phyloP scores from a whole-genome alignment of 2,888 invertebrate genomes.

The Conchocele bisecta region DNA sequence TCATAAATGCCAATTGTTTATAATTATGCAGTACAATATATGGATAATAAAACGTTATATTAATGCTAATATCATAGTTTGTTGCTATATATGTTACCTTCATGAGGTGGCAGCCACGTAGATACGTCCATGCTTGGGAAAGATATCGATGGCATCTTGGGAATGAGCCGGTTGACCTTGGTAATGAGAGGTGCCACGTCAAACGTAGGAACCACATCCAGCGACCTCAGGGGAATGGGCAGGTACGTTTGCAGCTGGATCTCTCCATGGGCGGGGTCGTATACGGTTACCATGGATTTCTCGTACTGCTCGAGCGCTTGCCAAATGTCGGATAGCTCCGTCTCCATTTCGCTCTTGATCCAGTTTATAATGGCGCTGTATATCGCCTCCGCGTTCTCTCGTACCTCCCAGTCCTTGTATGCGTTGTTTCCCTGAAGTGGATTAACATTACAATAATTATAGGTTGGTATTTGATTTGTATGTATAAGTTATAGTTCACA shows the following conservation, averaged over 20 bases:
- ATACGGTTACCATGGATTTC: constrained; percentile 55
- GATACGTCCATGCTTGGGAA: constrained; percentile 89
- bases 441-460: no score
- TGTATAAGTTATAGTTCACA: no score
- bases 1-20: no score
- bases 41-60: no score
- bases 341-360: constrained; percentile 53
- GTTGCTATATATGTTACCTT: no score
- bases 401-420: constrained; percentile 68
- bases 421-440: constrained; percentile 65
- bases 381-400: constrained; percentile 57
- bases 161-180: constrained; percentile 51
- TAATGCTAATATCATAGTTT: no score
- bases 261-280: constrained; percentile 58
- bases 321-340: constrained; percentile 47
- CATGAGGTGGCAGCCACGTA: constrained; percentile 92
- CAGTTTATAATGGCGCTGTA: constrained; percentile 43
- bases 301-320: constrained; percentile 36
- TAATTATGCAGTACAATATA: no score
- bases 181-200: constrained; percentile 46
- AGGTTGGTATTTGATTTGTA: no score
- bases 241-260: constrained; percentile 61
- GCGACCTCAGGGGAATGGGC: constrained; percentile 53
- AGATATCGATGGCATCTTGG: constrained; percentile 81
- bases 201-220: constrained; percentile 48